A percentile compares a stretch with the other conserved stretches of the same genome.
Conservation (phyloP, 2,888 invertebrate species). For the Diploptera punctata region DNA sequence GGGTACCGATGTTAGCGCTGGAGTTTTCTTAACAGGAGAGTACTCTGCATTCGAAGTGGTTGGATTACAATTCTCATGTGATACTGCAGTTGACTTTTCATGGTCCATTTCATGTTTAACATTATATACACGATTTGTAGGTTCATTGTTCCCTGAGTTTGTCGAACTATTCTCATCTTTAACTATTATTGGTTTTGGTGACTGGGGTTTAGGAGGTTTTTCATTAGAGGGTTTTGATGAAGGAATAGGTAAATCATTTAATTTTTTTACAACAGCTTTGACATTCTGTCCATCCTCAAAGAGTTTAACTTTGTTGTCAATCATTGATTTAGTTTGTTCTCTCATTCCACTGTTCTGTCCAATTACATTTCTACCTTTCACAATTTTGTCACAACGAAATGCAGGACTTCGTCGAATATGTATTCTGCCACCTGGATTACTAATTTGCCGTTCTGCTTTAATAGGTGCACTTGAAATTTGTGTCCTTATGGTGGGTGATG, state of each 20-base stretch:
- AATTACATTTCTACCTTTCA: constrained; percentile 21
- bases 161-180: neutral
- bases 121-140: neutral
- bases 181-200: neutral
- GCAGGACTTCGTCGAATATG: constrained; percentile 58
- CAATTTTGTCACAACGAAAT: constrained; percentile 56
- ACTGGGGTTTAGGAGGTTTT: neutral
- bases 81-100: neutral
- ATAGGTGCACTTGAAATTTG: too few relatives aligned
- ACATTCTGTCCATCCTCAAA: constrained; percentile 20
- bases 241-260: constrained; percentile 20
- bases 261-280: constrained; percentile 12
- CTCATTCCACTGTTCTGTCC: neutral
- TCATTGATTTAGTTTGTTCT: constrained; percentile 24
- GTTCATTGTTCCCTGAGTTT: neutral
- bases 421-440: neutral
- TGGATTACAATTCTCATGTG: neutral
- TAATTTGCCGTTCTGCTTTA: neutral
- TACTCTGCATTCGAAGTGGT: neutral
- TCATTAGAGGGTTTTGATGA: neutral
- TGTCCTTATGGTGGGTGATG: neutral
- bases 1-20: neutral
- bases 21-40: neutral
- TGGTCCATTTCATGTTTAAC: neutral
- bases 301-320: constrained; percentile 23